These are phyloP conservation scores for Listrodromus nycthemerus DNA, from an alignment of 2,888 invertebrate species.

Conservation along the genomic window DNA sequence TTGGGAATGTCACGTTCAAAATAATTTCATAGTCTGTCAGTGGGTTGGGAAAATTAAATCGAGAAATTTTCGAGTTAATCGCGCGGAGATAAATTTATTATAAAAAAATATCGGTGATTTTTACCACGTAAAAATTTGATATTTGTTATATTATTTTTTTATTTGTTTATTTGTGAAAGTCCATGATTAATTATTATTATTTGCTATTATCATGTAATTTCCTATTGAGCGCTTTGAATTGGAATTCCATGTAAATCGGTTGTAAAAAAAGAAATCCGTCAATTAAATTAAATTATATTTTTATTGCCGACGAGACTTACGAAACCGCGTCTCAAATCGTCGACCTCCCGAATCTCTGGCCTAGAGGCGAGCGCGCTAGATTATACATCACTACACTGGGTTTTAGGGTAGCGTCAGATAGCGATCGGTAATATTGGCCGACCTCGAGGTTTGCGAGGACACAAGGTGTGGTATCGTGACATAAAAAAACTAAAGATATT, in stretches of 20 bases:
- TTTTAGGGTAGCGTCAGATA: too few species aligned
- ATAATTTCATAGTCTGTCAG: neutral
- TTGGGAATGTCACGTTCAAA: neutral
- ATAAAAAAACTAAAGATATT: slow-evolving; percentile 13
- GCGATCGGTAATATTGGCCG: neutral
- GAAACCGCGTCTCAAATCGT: too few species aligned
- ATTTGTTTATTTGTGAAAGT: too few species aligned
- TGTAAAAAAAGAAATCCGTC: too few species aligned
- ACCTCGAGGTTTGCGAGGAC: neutral
- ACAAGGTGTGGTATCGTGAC: neutral
- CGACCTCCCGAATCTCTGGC: too few species aligned
- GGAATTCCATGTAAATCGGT: too few species aligned
- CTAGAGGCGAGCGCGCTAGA: too few species aligned
- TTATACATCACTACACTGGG: too few species aligned
- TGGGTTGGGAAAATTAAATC: neutral
- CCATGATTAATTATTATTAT: too few species aligned
- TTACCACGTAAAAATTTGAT: neutral
- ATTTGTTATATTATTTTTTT: too few species aligned
- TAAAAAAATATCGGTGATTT: neutral
- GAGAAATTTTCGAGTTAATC: neutral
- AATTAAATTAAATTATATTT: neutral
- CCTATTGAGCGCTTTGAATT: too few species aligned
- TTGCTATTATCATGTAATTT: too few species aligned
- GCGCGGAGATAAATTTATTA: neutral
- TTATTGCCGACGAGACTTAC: neutral